Conservation (phyloP, 2,113 vertebrate genomes). For the Phyllostomus hastatus region DNA sequence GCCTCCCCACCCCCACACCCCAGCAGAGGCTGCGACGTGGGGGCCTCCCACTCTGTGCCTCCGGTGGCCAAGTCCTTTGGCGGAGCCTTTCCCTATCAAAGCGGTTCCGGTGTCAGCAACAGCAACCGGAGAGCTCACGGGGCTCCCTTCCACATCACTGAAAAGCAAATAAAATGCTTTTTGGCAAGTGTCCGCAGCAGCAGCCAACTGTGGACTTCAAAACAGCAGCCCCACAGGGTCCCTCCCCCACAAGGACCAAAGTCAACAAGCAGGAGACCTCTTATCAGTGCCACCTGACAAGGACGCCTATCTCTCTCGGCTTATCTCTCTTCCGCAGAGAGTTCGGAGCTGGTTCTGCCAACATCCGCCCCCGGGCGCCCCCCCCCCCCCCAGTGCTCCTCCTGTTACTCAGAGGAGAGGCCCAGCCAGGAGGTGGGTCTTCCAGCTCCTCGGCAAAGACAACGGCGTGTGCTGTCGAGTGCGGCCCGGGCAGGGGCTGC, state of each 20-base stretch:
- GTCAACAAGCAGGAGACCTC: background rate
- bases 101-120: background rate
- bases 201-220: background rate
- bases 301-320: background rate
- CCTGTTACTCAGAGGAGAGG: background rate
- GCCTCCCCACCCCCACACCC: no score
- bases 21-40: background rate
- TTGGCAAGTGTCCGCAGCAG: background rate
- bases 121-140: background rate
- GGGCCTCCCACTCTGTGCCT: background rate
- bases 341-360: background rate
- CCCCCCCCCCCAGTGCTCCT: background rate
- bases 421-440: background rate
- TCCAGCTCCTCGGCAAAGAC: background rate
- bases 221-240: background rate
- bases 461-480: background rate
- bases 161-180: background rate
- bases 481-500: background rate
- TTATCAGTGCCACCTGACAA: background rate
- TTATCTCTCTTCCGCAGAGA: background rate
- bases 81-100: background rate
- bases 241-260: background rate
- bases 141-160: background rate
- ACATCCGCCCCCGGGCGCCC: background rate
- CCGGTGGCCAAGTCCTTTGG: background rate